These are phyloP conservation scores for Danio aesculapii DNA, from an alignment of 2,797 vertebrate genomes.

Conservation along the genomic window DNA sequence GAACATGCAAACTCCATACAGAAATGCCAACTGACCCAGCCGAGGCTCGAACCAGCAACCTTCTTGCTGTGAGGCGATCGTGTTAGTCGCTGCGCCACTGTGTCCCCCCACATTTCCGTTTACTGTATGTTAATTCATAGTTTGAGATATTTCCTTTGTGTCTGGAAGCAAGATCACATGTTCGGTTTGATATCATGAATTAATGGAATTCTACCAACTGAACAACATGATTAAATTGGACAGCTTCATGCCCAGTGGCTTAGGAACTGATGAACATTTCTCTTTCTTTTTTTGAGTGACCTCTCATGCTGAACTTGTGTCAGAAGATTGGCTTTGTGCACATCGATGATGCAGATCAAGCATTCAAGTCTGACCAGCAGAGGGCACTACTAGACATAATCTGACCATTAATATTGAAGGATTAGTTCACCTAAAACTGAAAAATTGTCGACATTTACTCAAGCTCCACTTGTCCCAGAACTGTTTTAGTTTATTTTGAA, in stretches of 20 bases:
- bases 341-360: background rate
- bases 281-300: constrained; percentile 49
- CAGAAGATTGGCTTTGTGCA: background rate
- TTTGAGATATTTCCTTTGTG: constrained; percentile 68
- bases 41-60: too few relatives aligned
- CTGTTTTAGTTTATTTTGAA: too few relatives aligned
- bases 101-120: too few relatives aligned
- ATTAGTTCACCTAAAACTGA: too few relatives aligned
- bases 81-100: too few relatives aligned
- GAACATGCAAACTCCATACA: too few relatives aligned
- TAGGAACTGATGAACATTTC: constrained; percentile 45
- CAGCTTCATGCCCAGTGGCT: constrained; percentile 70
- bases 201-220: constrained; percentile 63
- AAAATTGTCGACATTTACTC: too few relatives aligned
- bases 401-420: too few relatives aligned
- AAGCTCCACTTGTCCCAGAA: too few relatives aligned
- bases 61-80: too few relatives aligned
- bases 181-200: constrained; percentile 52
- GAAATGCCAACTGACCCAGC: too few relatives aligned
- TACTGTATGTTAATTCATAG: background rate
- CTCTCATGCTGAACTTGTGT: constrained; percentile 36
- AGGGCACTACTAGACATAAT: constrained; percentile 46
- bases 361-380: constrained; percentile 59
- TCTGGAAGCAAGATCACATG: constrained; percentile 69
- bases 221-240: constrained; percentile 67